Evolutionary conservation across 1,140 invertebrate genomes (phyloP).

Genomic region (Pissodes strobi): DNA sequence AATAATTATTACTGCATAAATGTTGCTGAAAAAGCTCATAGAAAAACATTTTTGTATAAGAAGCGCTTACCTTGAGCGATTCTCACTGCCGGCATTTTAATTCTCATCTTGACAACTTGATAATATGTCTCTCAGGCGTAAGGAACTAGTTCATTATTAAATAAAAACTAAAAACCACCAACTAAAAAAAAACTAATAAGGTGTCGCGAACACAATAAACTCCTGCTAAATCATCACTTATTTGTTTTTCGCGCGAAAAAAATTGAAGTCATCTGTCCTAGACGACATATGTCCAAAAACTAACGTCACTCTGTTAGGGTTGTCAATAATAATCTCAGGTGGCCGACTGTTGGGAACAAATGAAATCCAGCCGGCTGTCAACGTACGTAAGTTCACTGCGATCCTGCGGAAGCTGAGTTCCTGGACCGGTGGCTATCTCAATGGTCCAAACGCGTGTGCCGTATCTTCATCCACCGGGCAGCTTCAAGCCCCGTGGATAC

Average conservation of each 20-base stretch:
- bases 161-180: conserved; percentile 13
- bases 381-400: conserved; percentile 26
- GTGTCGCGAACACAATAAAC: conserved; percentile 25
- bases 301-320: too few species aligned
- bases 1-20: too few species aligned
- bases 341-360: neutral
- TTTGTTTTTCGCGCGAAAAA: conserved; percentile 14
- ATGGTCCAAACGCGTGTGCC: conserved; percentile 56
- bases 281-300: neutral
- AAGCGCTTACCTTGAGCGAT: conserved; percentile 83
- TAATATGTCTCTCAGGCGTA: conserved; percentile 4
- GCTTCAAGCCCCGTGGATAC: conserved; percentile 46
- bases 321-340: neutral
- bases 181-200: conserved; percentile 21
- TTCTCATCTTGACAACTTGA: conserved; percentile 78
- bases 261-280: conserved; percentile 6
- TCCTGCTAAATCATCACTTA: conserved; percentile 26
- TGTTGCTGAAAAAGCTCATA: too few species aligned
- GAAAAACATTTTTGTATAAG: conserved; percentile 3
- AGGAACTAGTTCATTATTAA: conserved; percentile 26
- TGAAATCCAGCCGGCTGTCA: neutral
- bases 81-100: conserved; percentile 92
- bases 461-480: conserved; percentile 44
- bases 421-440: conserved; percentile 54
- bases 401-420: conserved; percentile 23